These are phyloP conservation scores for Ceratothoa steindachneri DNA, from an alignment of 2,888 invertebrate genomes.

Conservation along the genomic window DNA sequence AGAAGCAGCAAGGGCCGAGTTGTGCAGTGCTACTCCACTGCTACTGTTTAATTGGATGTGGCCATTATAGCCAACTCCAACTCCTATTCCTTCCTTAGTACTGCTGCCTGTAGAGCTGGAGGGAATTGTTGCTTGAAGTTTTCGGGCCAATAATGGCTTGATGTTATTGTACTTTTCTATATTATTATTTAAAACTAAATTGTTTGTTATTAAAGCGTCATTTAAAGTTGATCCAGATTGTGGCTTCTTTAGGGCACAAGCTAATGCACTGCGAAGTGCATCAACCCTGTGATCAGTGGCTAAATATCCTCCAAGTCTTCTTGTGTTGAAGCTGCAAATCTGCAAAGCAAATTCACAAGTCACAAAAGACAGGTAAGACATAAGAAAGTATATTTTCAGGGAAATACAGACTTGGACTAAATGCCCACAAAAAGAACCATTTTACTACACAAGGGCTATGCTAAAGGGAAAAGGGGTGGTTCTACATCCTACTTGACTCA, in stretches of 20 bases:
- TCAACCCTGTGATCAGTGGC: constrained; percentile 36
- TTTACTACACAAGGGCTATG: neutral
- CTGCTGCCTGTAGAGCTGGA: constrained; percentile 23
- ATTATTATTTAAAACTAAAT: constrained; percentile 16
- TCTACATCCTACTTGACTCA: too few relatives aligned
- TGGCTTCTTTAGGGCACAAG: constrained; percentile 43
- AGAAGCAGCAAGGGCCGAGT: constrained; percentile 15
- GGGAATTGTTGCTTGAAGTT: constrained; percentile 39
- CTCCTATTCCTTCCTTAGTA: constrained; percentile 43
- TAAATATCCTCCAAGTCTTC: constrained; percentile 41
- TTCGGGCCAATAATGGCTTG: constrained; percentile 44
- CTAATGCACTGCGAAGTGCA: constrained; percentile 35
- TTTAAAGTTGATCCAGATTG: constrained; percentile 27
- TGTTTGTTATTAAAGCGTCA: constrained; percentile 8
- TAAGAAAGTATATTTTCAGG: neutral
- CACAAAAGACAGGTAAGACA: neutral
- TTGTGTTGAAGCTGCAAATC: constrained; percentile 42
- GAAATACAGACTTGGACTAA: too few relatives aligned
- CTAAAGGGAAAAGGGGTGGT: too few relatives aligned
- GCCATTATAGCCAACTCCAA: constrained; percentile 46
- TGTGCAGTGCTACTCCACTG: constrained; percentile 26
- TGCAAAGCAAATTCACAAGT: constrained; percentile 18
- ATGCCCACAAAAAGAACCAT: neutral
- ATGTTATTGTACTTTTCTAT: constrained; percentile 39
- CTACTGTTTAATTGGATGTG: constrained; percentile 40